Evolutionary conservation across 2,113 vertebrate genomes (phyloP).

Genomic region (Megaptera novaeangliae): DNA sequence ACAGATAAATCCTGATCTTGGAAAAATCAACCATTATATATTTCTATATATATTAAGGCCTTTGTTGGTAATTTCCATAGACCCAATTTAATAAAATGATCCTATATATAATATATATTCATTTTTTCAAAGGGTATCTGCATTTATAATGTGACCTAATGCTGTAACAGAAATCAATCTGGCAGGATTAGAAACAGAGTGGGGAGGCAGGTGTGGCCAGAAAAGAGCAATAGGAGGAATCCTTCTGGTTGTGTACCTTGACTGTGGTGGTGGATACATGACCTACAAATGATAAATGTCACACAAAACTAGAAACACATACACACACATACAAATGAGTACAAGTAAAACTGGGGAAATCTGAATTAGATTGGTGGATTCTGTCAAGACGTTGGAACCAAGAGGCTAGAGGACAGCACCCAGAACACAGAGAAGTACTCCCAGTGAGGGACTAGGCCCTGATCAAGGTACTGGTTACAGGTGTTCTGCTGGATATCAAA

Average conservation of each 20-base stretch:
- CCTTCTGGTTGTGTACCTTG: not conserved
- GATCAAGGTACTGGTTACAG: not conserved
- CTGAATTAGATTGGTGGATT: not conserved
- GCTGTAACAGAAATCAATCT: not conserved
- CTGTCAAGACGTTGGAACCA: not conserved
- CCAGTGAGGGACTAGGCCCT: not conserved
- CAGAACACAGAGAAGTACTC: not conserved
- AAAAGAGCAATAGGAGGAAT: not conserved
- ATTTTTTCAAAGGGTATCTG: not conserved
- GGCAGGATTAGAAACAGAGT: not conserved
- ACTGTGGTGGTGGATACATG: not conserved
- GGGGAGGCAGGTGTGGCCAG: not conserved
- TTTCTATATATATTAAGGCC: not conserved
- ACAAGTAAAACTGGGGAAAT: not conserved
- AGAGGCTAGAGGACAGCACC: not conserved
- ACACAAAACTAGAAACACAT: not conserved
- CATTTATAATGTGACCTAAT: not conserved
- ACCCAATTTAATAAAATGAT: conserved; percentile 3
- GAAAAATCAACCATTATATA: not conserved
- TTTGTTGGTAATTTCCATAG: not conserved
- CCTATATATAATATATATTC: not conserved
- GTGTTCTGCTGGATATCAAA: not conserved
- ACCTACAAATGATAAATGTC: not conserved
- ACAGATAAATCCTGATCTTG: not conserved
- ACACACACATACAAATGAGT: not conserved